Base-by-base conservation (phyloP, 1,140 invertebrate genomes). In the Manduca sexta region DNA sequence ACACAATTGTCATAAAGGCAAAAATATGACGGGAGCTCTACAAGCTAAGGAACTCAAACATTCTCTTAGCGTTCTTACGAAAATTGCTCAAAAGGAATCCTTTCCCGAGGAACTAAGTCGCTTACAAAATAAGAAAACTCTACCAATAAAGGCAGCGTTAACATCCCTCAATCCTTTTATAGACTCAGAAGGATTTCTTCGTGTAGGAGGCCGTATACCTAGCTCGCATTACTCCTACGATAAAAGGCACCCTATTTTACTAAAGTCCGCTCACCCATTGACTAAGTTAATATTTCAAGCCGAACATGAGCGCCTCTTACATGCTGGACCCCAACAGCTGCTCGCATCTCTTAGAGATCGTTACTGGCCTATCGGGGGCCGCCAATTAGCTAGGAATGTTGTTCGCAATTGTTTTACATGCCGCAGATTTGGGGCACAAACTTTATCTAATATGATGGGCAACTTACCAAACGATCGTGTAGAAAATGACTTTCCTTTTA, bases 121-220 rank as follows among this genome's bases (percentile, higher is more conserved):
- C 13, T 6, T 42, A 3, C 17, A 2, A 4, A 26, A n/a, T 29
- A 26, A 42, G 3, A 42, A 42, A 42, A 6, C 21, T n/a, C n/a
- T 30, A 12, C 17, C 17, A 1, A n/a, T 1, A n/a, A 26, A 30
- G 10, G 14, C 10, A 13, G n/a, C 13, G 21, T 13, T 42, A n/a
- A 3, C 8, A 6, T 21, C 41, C 14, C 40, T 56, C 15, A 52
- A 45, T 15, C 49, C 49, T 17, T 57, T 57, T 45, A 29, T 57
- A 7, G 45, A 57, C 15, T 2, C 4, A 5, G 8, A 10, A 1
- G 12, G 21, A n/a, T 10, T 42, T 13, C 17, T 42, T 3, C 11
- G 45, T 7, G 35, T 48, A 14, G 45, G 45, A 11, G 45, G 45
- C 14, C 35, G 45, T 14, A 10, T 48, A 38, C 11, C 12, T 16